phyloP scores from a whole-genome alignment of 2,888 invertebrate genomes.

The Phengaris alcon region DNA sequence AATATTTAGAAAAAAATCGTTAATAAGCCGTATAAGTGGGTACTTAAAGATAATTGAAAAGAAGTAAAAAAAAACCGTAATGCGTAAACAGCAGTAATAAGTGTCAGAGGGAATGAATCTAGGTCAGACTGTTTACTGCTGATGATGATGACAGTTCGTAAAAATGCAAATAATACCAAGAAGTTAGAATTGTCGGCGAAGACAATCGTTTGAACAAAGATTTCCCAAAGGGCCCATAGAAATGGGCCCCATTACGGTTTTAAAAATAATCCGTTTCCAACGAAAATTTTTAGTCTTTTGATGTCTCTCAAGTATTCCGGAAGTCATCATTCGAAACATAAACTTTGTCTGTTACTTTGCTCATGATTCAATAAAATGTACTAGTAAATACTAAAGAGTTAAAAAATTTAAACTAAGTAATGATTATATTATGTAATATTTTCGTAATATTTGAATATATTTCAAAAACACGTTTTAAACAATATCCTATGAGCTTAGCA shows the following conservation, averaged over 20 bases:
- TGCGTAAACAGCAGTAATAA: too few relatives aligned
- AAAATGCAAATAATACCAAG: conserved; percentile 20
- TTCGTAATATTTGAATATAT: too few relatives aligned
- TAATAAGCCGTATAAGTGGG: not conserved
- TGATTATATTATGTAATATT: too few relatives aligned
- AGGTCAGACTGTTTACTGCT: not conserved
- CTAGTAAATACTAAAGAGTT: too few relatives aligned
- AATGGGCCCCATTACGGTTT: conserved; percentile 31
- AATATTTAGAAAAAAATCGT: not conserved
- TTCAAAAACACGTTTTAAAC: too few relatives aligned
- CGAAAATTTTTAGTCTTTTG: not conserved
- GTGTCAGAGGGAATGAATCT: too few relatives aligned
- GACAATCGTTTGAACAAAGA: conserved; percentile 20
- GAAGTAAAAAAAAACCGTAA: too few relatives aligned
- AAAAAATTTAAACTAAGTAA: too few relatives aligned
- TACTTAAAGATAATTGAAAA: too few relatives aligned
- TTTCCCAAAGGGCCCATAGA: conserved; percentile 29
- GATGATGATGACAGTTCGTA: conserved; percentile 8
- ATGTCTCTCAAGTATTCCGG: conserved; percentile 33
- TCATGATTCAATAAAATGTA: too few relatives aligned
- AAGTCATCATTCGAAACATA: conserved; percentile 19
- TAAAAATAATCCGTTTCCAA: conserved; percentile 29
- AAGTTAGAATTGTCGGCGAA: conserved; percentile 21
- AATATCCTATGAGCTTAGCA: too few relatives aligned
- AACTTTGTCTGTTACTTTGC: too few relatives aligned